Evolutionary conservation across 2,113 vertebrate genomes (phyloP).

Genomic region (Halcyon malimbica): DNA sequence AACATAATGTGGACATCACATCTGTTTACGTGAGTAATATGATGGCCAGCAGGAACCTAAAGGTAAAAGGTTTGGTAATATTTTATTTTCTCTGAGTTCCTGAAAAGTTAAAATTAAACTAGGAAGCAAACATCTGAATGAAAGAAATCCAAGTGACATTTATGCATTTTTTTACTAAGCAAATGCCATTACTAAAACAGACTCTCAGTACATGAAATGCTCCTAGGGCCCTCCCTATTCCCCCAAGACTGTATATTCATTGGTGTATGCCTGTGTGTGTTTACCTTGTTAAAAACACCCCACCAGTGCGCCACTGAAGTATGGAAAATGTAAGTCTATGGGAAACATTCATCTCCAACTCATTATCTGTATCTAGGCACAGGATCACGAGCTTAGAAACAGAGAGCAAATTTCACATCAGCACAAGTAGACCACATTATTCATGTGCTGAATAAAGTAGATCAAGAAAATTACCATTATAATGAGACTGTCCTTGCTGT

Average conservation of each 20-base stretch:
- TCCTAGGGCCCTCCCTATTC: neutral
- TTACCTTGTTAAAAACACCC: neutral
- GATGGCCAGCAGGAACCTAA: neutral
- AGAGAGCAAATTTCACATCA: neutral
- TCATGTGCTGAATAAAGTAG: neutral
- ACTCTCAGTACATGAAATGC: neutral
- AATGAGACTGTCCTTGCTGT: neutral
- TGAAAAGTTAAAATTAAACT: neutral
- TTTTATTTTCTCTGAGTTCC: neutral
- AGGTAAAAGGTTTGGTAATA: neutral
- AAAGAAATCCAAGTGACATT: neutral
- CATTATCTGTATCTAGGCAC: neutral
- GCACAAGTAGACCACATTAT: neutral
- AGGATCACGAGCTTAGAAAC: neutral
- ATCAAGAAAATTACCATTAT: slow-evolving; percentile 25
- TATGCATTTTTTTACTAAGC: neutral
- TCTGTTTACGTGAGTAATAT: neutral
- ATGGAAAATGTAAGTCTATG: neutral
- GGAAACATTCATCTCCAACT: neutral
- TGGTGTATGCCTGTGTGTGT: neutral
- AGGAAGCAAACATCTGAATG: neutral
- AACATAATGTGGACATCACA: neutral
- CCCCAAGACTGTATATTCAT: neutral
- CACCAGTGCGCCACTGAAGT: neutral
- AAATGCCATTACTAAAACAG: neutral